phyloP scores from a whole-genome alignment of 2,888 invertebrate genomes.

The Torymus texanus region DNA sequence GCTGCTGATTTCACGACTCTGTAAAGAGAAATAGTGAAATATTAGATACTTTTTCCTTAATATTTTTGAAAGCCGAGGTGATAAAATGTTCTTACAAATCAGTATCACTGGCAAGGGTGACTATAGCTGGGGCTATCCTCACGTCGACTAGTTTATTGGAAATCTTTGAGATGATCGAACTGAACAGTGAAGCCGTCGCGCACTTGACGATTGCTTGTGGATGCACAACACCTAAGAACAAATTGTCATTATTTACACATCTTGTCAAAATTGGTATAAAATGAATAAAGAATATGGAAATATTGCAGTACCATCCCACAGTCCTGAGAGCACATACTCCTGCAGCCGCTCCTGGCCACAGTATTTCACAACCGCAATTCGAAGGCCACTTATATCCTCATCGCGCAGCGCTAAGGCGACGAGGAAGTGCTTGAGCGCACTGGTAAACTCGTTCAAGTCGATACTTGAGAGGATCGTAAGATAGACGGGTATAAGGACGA shows the following conservation, averaged over 20 bases:
- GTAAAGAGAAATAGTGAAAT: constrained; percentile 48
- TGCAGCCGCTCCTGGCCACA: constrained; percentile 76
- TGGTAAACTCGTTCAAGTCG: constrained; percentile 75
- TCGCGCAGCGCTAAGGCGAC: constrained; percentile 75
- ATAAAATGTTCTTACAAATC: constrained; percentile 78
- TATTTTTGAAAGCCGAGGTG: constrained; percentile 21
- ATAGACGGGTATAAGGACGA: constrained; percentile 80
- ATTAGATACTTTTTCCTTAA: no score
- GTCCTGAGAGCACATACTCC: constrained; percentile 79
- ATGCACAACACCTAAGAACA: constrained; percentile 79
- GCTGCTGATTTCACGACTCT: constrained; percentile 80
- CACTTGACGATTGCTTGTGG: constrained; percentile 79
- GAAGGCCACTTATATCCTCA: constrained; percentile 77
- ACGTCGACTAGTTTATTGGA: constrained; percentile 78
- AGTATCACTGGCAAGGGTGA: constrained; percentile 82
- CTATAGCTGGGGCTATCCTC: constrained; percentile 82
- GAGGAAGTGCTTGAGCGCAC: constrained; percentile 79
- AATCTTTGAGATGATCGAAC: constrained; percentile 77
- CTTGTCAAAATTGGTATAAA: no score
- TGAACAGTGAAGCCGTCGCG: constrained; percentile 80
- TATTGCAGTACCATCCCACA: constrained; percentile 80
- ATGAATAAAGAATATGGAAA: constrained; percentile 20
- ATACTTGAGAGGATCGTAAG: constrained; percentile 78
- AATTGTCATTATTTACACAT: background rate
- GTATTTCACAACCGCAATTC: constrained; percentile 77